Evolutionary conservation across 2,797 vertebrate genomes (phyloP).

Genomic region (Diplodus puntazzo): DNA sequence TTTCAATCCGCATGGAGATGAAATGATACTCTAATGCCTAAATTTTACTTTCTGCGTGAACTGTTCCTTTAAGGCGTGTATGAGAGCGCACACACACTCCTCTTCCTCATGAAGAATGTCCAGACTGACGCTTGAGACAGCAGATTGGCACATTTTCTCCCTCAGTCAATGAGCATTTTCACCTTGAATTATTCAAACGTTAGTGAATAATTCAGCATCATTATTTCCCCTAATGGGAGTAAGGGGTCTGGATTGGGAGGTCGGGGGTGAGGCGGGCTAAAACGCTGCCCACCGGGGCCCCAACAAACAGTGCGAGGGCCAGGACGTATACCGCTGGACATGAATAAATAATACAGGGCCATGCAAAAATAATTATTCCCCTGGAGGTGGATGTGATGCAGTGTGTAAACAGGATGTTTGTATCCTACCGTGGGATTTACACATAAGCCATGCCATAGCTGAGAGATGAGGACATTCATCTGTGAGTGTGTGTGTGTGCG

Average conservation of each 20-base stretch:
- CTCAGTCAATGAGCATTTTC: slow-evolving; percentile 44
- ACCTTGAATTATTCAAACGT: slow-evolving; percentile 78
- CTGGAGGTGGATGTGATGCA: slow-evolving; percentile 41
- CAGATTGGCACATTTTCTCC: slow-evolving; percentile 42
- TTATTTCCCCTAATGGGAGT: slow-evolving; percentile 67
- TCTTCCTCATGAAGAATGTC: slow-evolving; percentile 36
- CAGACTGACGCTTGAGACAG: slow-evolving; percentile 26
- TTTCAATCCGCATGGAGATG: no score
- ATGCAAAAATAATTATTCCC: slow-evolving; percentile 40
- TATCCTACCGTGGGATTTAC: slow-evolving; percentile 26
- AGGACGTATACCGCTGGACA: slow-evolving; percentile 41
- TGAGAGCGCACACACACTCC: slow-evolving; percentile 1
- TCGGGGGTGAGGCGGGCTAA: slow-evolving; percentile 22
- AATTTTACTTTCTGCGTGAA: no score
- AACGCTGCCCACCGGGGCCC: slow-evolving; percentile 36
- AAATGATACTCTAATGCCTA: no score
- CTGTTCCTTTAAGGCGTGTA: not conserved
- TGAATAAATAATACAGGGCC: slow-evolving; percentile 70
- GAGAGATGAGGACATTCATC: slow-evolving; percentile 20
- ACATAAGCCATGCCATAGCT: slow-evolving; percentile 24
- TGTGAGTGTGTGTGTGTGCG: slow-evolving; percentile 14
- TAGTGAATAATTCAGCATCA: slow-evolving; percentile 77
- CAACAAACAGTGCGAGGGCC: slow-evolving; percentile 20
- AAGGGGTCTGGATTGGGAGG: slow-evolving; percentile 44
- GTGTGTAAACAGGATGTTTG: slow-evolving; percentile 66